Evolutionary conservation across 2,113 vertebrate species (phyloP).

Genomic region (Alligator mississippiensis): DNA sequence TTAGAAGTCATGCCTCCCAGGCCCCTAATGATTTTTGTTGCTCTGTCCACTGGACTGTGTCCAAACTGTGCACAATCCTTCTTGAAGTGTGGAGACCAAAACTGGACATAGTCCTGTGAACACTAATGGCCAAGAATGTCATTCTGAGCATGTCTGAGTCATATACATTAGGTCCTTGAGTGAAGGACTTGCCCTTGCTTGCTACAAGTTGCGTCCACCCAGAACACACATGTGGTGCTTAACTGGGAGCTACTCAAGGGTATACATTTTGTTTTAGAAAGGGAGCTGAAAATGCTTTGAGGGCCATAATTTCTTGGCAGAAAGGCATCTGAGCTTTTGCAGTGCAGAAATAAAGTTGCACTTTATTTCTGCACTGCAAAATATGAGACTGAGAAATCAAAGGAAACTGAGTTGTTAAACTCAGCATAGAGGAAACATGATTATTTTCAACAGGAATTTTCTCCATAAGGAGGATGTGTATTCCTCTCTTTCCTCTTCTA

Average conservation of each 20-base stretch:
- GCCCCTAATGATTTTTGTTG: too few relatives aligned
- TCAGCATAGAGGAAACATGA: neutral
- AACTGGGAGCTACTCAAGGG: neutral
- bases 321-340: neutral
- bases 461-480: neutral
- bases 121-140: neutral
- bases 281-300: neutral
- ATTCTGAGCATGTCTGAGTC: neutral
- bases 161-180: neutral
- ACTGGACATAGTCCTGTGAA: neutral
- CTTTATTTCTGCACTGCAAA: too few relatives aligned
- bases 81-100: too few relatives aligned
- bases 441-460: neutral
- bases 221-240: neutral
- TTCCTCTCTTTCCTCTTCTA: neutral
- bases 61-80: too few relatives aligned
- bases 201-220: too few relatives aligned
- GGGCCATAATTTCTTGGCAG: neutral
- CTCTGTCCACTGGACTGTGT: too few relatives aligned
- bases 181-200: neutral
- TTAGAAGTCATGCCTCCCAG: too few relatives aligned
- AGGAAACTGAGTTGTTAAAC: neutral
- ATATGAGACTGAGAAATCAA: neutral
- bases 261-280: neutral
- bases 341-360: too few relatives aligned